Conservation (phyloP, 2,113 vertebrate species). For the Tor tambroides region DNA sequence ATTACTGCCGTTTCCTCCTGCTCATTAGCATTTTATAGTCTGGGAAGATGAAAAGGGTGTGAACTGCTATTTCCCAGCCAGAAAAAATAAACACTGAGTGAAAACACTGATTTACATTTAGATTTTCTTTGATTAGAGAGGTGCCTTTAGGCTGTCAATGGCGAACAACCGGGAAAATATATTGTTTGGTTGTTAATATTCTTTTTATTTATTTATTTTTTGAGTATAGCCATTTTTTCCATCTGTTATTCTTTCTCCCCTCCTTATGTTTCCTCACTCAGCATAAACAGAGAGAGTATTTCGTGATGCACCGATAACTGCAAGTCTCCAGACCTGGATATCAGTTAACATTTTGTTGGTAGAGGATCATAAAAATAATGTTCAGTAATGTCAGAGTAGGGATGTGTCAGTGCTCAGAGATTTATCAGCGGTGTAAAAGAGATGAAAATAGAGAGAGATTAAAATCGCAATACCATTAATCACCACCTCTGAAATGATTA, state of each 20-base stretch:
- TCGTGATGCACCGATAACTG: not conserved
- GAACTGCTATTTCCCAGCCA: conserved; percentile 28
- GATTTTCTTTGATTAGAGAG: conserved; percentile 40
- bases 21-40: conserved; percentile 52
- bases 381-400: conserved; percentile 14
- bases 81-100: conserved; percentile 9
- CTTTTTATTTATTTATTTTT: not conserved
- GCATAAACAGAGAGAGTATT: not conserved
- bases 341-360: not conserved
- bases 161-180: not conserved
- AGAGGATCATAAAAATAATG: not conserved
- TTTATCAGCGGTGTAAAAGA: conserved; percentile 17
- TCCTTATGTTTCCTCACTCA: not conserved
- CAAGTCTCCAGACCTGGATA: not conserved
- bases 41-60: conserved; percentile 13
- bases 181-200: not conserved
- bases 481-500: conserved; percentile 6
- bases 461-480: not conserved
- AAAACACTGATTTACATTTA: conserved; percentile 55
- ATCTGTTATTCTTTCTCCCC: not conserved
- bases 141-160: not conserved
- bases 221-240: not conserved
- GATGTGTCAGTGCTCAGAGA: not conserved
- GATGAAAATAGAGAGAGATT: conserved; percentile 17
- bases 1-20: not conserved